Percentiles rank a stretch among this genome's conserved stretches.
phyloP scores from a whole-genome alignment of 2,888 invertebrate genomes.

The Enoplolaimus lenunculus region DNA sequence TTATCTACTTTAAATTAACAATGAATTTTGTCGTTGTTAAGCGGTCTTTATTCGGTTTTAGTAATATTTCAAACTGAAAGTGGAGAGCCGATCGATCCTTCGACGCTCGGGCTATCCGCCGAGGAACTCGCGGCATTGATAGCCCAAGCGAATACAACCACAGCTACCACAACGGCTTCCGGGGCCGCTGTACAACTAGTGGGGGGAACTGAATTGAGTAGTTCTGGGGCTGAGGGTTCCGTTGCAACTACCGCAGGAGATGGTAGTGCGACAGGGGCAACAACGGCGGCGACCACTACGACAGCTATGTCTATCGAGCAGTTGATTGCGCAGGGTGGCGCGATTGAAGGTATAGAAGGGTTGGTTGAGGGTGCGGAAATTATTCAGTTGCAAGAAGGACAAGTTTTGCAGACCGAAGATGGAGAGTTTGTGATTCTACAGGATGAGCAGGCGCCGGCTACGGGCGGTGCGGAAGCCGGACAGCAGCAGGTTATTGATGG shows the following conservation, averaged over 20 bases:
- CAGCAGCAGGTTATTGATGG: too few species aligned
- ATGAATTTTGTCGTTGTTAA: too few species aligned
- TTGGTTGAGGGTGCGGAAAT: constrained; percentile 15
- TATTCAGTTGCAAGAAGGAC: constrained; percentile 16
- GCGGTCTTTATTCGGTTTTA: too few species aligned
- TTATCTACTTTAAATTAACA: too few species aligned
- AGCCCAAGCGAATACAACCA: constrained; percentile 4
- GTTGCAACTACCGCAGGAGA: too few species aligned
- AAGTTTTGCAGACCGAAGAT: constrained; percentile 17
- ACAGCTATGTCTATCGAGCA: background rate
- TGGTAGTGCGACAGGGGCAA: background rate
- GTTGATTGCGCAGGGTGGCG: background rate
- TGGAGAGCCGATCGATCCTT: constrained; percentile 17
- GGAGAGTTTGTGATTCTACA: constrained; percentile 14
- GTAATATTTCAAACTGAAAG: constrained; percentile 14
- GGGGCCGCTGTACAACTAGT: background rate
- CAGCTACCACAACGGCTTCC: background rate
- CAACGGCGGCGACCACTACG: background rate
- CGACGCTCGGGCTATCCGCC: constrained; percentile 8
- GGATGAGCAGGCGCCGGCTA: too few species aligned
- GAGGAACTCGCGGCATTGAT: constrained; percentile 16
- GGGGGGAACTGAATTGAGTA: background rate
- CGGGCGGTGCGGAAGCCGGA: too few species aligned
- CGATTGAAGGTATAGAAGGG: background rate
- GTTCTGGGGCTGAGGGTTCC: too few species aligned